phyloP scores from a whole-genome alignment of 2,113 vertebrate species.

The Gracilinanus agilis region DNA sequence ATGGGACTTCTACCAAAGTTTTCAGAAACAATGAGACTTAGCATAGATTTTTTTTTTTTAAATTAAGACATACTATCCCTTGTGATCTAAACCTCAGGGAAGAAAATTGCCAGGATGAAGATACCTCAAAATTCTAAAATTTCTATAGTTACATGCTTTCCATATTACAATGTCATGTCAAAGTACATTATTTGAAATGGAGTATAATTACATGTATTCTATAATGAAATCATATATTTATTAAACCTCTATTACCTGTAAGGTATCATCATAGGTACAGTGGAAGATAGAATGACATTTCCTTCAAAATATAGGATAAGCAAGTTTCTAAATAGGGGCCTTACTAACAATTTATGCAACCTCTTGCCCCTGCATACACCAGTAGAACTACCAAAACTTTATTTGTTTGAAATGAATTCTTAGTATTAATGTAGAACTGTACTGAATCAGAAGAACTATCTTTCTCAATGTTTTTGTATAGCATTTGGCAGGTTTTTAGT shows the following conservation, averaged over 20 bases:
- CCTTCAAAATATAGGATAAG: not conserved
- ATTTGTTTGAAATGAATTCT: not conserved
- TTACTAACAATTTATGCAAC: not conserved
- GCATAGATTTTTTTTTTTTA: not conserved
- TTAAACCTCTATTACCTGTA: no score
- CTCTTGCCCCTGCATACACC: not conserved
- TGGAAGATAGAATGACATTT: not conserved
- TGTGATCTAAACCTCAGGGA: not conserved
- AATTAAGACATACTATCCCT: not conserved
- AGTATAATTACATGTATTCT: no score
- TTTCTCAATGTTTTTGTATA: not conserved
- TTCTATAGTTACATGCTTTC: not conserved
- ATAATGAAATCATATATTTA: not conserved
- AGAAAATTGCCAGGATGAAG: not conserved
- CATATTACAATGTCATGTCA: not conserved
- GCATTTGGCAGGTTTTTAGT: not conserved
- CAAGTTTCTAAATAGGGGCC: not conserved
- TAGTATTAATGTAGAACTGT: not conserved
- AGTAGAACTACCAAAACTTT: not conserved
- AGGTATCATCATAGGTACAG: not conserved
- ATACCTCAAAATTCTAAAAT: not conserved
- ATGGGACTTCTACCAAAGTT: not conserved
- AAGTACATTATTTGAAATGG: not conserved
- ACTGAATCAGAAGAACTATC: not conserved
- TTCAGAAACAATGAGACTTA: not conserved